Conservation (phyloP, 2,113 vertebrate genomes). For the Platysternon megacephalum region DNA sequence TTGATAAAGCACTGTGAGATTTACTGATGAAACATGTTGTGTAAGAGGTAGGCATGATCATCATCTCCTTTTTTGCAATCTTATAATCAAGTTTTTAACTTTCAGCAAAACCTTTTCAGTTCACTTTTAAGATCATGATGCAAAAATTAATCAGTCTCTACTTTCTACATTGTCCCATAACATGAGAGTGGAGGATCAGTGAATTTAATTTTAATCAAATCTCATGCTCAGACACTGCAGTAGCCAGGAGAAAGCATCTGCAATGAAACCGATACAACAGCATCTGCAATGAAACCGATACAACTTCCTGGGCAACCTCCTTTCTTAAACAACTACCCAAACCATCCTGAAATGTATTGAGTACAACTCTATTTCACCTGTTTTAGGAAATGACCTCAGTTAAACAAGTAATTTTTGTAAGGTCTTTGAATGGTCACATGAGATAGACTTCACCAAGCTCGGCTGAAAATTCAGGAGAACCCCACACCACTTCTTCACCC, state of each 20-base stretch:
- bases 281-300: not conserved
- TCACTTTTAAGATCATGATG: not conserved
- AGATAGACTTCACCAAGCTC: not conserved
- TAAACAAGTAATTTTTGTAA: not conserved
- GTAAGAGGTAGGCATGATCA: not conserved
- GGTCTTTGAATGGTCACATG: not conserved
- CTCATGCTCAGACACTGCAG: not conserved
- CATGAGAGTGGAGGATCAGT: not conserved
- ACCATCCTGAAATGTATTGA: not conserved
- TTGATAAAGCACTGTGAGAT: not conserved
- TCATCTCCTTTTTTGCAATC: not conserved
- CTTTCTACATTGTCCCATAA: not conserved
- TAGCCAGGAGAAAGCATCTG: not conserved
- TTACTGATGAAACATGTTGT: not conserved
- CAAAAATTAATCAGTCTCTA: not conserved
- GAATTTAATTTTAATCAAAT: not conserved
- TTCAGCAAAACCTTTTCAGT: not conserved
- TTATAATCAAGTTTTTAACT: not conserved
- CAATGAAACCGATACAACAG: not conserved
- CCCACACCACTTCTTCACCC: not conserved
- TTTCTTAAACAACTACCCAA: not conserved
- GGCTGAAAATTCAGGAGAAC: not conserved
- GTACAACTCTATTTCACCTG: not conserved
- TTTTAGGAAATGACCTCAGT: not conserved
- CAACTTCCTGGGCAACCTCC: not conserved